Conservation (phyloP, 2,888 invertebrate genomes). For the Ctenicera cuprea region DNA sequence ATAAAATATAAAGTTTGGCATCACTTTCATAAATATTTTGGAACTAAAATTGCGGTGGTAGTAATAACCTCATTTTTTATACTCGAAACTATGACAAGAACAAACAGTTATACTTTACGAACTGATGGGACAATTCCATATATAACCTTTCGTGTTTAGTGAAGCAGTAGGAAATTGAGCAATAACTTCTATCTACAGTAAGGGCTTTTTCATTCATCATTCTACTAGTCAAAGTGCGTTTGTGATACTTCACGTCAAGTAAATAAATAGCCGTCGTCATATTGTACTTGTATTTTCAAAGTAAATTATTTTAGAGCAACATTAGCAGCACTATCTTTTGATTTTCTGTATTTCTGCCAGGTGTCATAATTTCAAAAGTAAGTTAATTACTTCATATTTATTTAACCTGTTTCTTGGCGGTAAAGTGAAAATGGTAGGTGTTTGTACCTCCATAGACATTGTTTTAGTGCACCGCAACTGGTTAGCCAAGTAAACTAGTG, state of each 20-base stretch:
- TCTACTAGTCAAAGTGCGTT: neutral
- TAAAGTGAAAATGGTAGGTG: too few species aligned
- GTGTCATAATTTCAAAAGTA: too few species aligned
- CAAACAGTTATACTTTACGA: conserved; percentile 34
- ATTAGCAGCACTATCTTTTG: too few species aligned
- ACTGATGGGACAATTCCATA: conserved; percentile 36
- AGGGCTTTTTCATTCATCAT: neutral
- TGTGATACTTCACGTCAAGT: neutral
- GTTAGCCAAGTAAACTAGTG: too few species aligned
- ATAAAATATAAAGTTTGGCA: neutral
- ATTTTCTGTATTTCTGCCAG: too few species aligned
- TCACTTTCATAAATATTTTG: conserved; percentile 8
- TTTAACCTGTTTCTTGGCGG: too few species aligned
- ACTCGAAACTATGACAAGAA: conserved; percentile 16
- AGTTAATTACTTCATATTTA: too few species aligned
- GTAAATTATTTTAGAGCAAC: too few species aligned
- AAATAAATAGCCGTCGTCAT: too few species aligned
- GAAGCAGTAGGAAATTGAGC: conserved; percentile 12
- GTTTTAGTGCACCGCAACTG: too few species aligned
- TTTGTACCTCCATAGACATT: too few species aligned
- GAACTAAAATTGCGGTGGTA: conserved; percentile 20
- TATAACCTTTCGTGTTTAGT: conserved; percentile 6
- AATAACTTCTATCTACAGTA: neutral
- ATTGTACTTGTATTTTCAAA: too few species aligned
- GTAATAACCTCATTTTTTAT: conserved; percentile 34